Evolutionary conservation across 2,888 invertebrate species (phyloP), one percentile per base, ranked within the genome.

Genomic region (Metalampra italica): DNA sequence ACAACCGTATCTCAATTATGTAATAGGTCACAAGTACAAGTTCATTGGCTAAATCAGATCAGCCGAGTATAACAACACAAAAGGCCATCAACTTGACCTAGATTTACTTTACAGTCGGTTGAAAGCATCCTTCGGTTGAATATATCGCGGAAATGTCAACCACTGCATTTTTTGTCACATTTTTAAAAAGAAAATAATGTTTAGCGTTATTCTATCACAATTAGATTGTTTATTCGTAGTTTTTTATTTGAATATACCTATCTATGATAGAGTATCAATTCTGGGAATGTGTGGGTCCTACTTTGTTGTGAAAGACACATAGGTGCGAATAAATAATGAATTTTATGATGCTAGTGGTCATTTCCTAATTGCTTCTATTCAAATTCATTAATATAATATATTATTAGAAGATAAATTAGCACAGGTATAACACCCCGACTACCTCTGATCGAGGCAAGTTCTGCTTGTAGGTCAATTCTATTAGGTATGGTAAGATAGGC

Each of bases 71-170:
- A 66, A 77, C 79, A 63, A 62, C 61, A 68, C 57, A 82, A 83
- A 83, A 82, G 80, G 73, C 79, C 82, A 66, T 82, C 78, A 82
- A 82, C 83, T 85, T 85, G 85, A 79, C 87, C 85, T 58, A 84
- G 61, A 67, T 82, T 50, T 49, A 56, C 68, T 77, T 79, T 72
- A 82, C 77, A 82, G 65, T 79, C 76, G 62, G 62, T 61, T 75
- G 76, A 68, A 59, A 72, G 69, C 40, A 48, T 49, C 43, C 43
- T 52, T 48, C 51, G 45, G 29, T 48, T 30, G 32, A 36, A n/a
- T n/a, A 1, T 29, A 47, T 29, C 29, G 37, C 34, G 43, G 37
- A 52, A 49, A 46, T 44, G 3, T 43, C 42, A n/a, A 13, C n/a
- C 4, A 29, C 14, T 11, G 5, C 22, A 29, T 43, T 43, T 22